A percentile compares a stretch with the other conserved stretches of the same genome.
Evolutionary conservation across 2,797 vertebrate species (phyloP).

Genomic region (Cyprinella venusta): DNA sequence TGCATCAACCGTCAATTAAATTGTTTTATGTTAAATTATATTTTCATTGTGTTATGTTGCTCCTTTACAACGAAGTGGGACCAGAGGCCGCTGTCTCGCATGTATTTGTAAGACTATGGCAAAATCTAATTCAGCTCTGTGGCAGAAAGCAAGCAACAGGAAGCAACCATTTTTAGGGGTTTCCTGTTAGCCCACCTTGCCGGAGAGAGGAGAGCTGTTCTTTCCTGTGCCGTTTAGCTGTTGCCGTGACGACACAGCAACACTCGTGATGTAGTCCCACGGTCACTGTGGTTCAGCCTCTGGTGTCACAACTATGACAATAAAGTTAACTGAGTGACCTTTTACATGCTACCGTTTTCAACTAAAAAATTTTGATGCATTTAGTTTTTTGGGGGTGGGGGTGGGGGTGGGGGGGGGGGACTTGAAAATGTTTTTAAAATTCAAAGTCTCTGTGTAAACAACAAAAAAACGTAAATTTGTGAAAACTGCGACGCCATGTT

Average conservation of each 20-base stretch:
- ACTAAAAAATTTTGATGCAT: neutral
- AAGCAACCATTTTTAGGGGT: conserved; percentile 15
- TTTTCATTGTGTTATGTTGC: neutral
- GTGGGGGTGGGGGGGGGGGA: neutral
- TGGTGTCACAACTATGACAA: neutral
- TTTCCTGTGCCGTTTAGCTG: conserved; percentile 42
- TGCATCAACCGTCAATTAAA: conserved; percentile 22
- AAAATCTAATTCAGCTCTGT: conserved; percentile 7
- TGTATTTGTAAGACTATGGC: neutral
- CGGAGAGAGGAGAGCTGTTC: conserved; percentile 12
- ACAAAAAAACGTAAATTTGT: too few species aligned
- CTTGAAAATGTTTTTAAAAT: neutral
- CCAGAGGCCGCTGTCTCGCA: neutral
- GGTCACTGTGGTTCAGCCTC: conserved; percentile 8
- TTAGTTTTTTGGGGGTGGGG: neutral
- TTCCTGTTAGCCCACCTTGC: conserved; percentile 27
- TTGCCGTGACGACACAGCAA: conserved; percentile 44
- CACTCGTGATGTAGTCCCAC: neutral
- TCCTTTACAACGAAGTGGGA: neutral
- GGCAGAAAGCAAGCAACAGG: neutral
- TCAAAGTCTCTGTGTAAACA: too few species aligned
- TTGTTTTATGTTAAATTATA: neutral
- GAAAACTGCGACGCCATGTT: too few species aligned
- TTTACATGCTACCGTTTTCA: neutral
- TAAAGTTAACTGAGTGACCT: neutral